Percentiles rank a stretch among this genome's conserved stretches.
Evolutionary conservation across 2,113 vertebrate genomes (phyloP).

Genomic region (Macheiramphus alcinus): DNA sequence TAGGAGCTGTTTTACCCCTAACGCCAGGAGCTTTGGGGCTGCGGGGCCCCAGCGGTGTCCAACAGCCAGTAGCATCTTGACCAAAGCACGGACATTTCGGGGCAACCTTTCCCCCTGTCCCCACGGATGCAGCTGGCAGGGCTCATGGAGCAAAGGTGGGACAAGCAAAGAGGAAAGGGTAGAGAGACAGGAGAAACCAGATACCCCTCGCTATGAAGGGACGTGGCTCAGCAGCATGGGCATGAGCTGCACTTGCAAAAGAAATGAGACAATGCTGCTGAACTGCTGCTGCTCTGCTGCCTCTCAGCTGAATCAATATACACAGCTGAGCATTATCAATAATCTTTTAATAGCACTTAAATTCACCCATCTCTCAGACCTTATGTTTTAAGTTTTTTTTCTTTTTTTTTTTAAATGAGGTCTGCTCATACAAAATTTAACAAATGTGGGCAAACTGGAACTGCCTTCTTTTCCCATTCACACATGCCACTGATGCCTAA

Average conservation of each 20-base stretch:
- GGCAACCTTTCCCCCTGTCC: neutral
- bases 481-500: neutral
- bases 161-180: neutral
- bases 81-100: neutral
- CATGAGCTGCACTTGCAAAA: neutral
- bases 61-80: neutral
- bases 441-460: neutral
- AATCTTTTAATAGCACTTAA: neutral
- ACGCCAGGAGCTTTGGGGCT: neutral
- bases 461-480: neutral
- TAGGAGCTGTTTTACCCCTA: neutral
- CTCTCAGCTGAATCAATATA: neutral
- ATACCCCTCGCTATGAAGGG: neutral
- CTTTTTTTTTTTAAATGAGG: neutral
- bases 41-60: rapidly evolving
- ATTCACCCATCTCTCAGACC: neutral
- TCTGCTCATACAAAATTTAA: neutral
- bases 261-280: neutral
- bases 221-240: neutral
- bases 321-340: neutral
- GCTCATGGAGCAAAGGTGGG: neutral
- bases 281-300: neutral
- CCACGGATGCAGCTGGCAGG: rapidly evolving
- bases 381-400: neutral
- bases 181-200: neutral